These are phyloP conservation scores for Nannospalax galili DNA, from an alignment of 2,113 vertebrate species.

Conservation along the genomic window DNA sequence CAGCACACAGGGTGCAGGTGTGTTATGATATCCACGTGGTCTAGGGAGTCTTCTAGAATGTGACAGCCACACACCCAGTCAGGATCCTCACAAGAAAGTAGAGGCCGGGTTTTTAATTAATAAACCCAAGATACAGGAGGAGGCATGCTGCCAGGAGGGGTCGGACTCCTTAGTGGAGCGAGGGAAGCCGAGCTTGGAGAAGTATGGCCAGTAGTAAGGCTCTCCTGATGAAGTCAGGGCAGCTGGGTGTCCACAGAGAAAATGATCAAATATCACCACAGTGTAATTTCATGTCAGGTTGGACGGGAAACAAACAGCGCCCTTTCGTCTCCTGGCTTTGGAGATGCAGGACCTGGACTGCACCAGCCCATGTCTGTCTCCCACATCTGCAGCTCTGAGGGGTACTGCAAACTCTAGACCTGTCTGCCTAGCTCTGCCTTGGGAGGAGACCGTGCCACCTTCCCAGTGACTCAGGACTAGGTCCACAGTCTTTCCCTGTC, in stretches of 20 bases:
- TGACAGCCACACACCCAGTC: not conserved
- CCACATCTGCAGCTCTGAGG: not conserved
- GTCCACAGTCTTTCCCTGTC: too few relatives aligned
- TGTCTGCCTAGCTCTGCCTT: too few relatives aligned
- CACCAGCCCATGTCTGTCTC: too few relatives aligned
- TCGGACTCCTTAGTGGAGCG: not conserved
- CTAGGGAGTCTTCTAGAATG: not conserved
- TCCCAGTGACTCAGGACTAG: not conserved
- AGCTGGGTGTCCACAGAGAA: not conserved
- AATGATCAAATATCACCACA: not conserved
- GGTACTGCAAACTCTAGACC: too few relatives aligned
- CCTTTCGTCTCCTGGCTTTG: too few relatives aligned
- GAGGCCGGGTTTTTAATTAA: not conserved
- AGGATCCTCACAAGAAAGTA: not conserved
- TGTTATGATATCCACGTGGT: fast-evolving
- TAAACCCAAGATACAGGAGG: too few relatives aligned
- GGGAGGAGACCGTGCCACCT: not conserved
- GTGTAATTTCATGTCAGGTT: not conserved
- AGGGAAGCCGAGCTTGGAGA: not conserved
- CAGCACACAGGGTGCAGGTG: not conserved
- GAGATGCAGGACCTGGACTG: too few relatives aligned
- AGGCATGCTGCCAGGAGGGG: not conserved
- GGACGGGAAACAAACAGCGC: not conserved
- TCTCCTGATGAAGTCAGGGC: not conserved
- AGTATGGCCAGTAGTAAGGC: not conserved